Base-by-base conservation (phyloP, 37 sponge, comb jelly and placozoan species). In the Halichondria panicea region DNA sequence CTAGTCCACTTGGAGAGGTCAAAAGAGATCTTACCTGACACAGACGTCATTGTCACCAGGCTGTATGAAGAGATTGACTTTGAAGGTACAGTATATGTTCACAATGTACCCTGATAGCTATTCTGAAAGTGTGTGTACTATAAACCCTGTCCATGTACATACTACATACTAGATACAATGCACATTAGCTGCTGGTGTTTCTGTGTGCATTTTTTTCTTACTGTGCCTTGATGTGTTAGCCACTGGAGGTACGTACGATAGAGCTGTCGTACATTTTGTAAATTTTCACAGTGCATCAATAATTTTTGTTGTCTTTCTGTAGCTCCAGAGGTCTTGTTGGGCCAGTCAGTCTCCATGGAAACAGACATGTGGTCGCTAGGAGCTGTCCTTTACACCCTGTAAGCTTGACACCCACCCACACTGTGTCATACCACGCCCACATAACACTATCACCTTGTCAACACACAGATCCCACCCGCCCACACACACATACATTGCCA, bases 361-460 rank as follows among this genome's bases (percentile, higher is more conserved):
- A 78, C 92, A 19, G 92, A 91, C 68, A 83, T 87, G 72, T 91
- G 92, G 92, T 82, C 79, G 5, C 28, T 83, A 37, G 84, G 84
- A 41, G 80, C 59, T 15, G 63, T 83, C 6, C 31, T 81, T 8
- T 83, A 83, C 63, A 72, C 72, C 1, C 63, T 89, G 83, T 84
- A 75, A 78, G 79, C n/a, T n/a, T n/a, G n/a, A n/a, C n/a, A n/a
- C n/a, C n/a, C n/a, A n/a, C 63, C 0, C 22, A 15, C n/a, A n/a
- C n/a, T n/a, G n/a, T n/a, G n/a, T n/a, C n/a, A n/a, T n/a, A n/a
- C n/a, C n/a, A n/a, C n/a, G n/a, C n/a, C n/a, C n/a, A n/a, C n/a
- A n/a, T n/a, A n/a, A n/a, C n/a, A n/a, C n/a, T n/a, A n/a, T n/a
- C n/a, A n/a, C n/a, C n/a, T n/a, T n/a, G n/a, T n/a, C n/a, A n/a